Percentiles rank a stretch among this genome's conserved stretches.
These are phyloP conservation scores for Sardina pilchardus DNA, from an alignment of 2,113 vertebrate species.

Conservation along the genomic window DNA sequence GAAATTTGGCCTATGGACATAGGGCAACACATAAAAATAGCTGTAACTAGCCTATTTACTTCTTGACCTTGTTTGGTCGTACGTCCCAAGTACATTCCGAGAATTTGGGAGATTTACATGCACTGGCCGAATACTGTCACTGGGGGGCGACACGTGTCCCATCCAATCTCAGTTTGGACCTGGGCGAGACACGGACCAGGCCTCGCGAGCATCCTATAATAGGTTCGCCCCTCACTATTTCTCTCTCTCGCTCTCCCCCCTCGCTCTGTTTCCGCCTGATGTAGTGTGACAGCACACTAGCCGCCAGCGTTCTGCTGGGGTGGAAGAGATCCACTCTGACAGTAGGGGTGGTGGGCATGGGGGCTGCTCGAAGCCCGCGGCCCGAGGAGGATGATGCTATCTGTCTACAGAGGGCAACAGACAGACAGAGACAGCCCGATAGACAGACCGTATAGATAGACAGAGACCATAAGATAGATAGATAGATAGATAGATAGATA, in stretches of 20 bases:
- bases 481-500: background rate
- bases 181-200: background rate
- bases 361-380: conserved; percentile 61
- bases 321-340: conserved; percentile 80
- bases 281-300: conserved; percentile 73
- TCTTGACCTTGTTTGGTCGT: background rate
- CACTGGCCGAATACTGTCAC: background rate
- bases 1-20: background rate
- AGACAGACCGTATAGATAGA: conserved; percentile 34
- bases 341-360: conserved; percentile 61
- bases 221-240: conserved; percentile 8
- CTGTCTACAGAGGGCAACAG: conserved; percentile 61
- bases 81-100: background rate
- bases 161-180: background rate
- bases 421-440: conserved; percentile 42
- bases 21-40: background rate
- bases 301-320: conserved; percentile 73
- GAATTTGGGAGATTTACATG: background rate
- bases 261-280: conserved; percentile 68
- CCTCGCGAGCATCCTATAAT: background rate
- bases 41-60: background rate
- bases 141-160: conserved; percentile 13
- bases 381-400: conserved; percentile 71
- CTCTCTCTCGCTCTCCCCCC: conserved; percentile 45
- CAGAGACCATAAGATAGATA: conserved; percentile 37